phyloP scores from a whole-genome alignment of 2,113 vertebrate genomes.

The Halichoerus grypus region DNA sequence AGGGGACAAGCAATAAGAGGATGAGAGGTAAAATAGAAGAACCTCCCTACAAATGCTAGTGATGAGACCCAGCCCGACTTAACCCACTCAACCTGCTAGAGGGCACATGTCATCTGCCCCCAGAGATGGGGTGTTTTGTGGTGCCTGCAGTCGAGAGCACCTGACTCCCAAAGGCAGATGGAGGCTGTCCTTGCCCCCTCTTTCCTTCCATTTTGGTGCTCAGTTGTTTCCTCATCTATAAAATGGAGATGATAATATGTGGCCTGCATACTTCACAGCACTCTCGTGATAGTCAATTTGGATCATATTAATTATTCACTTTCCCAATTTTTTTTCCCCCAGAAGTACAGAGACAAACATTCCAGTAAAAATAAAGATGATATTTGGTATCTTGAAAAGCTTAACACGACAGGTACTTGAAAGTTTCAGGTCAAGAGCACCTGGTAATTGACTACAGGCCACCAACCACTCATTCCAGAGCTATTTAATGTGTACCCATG shows the following conservation, averaged over 20 bases:
- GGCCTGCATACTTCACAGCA: not conserved
- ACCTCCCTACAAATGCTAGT: not conserved
- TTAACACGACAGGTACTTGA: not conserved
- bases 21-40: not conserved
- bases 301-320: not conserved
- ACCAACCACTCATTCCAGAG: not conserved
- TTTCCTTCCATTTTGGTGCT: not conserved
- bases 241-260: not conserved
- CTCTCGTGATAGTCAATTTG: not conserved
- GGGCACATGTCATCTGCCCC: not conserved
- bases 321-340: not conserved
- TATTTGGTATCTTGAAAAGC: not conserved
- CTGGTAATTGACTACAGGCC: not conserved
- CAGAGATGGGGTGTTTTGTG: not conserved
- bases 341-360: not conserved
- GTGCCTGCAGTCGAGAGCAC: not conserved
- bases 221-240: not conserved
- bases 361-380: not conserved
- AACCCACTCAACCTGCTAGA: not conserved
- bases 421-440: not conserved
- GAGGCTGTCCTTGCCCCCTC: not conserved
- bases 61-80: not conserved
- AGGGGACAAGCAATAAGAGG: not conserved
- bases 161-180: rapidly evolving
- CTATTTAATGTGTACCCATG: not conserved